Evolutionary conservation across 2,888 invertebrate genomes (phyloP), one percentile per base, ranked within the genome.

Genomic region (Scelioninae gen. 1): DNA sequence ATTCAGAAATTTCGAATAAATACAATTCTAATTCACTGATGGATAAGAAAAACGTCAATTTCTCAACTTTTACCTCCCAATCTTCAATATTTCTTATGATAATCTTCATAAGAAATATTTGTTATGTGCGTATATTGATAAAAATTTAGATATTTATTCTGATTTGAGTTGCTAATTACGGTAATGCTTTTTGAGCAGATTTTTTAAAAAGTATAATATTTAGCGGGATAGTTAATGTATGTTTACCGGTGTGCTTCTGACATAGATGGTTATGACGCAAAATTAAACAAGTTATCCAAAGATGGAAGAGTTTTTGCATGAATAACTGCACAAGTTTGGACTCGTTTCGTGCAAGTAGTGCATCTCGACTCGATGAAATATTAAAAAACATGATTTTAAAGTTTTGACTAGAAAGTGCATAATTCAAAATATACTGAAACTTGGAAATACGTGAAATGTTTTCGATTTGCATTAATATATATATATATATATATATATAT

Each of bases 271-370:
- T 75, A 75, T 66, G 58, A 75, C 65, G 75, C 32, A 58, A 58
- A 65, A 66, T 75, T 56, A 75, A 75, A 66, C 58, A 66, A 75
- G 65, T 75, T 75, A 49, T 29, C 66, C 47, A 23, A 65, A 75
- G 66, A 75, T 58, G 75, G 75, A 75, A 75, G 66, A 75, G 65
- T 75, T 75, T 75, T 66, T 66, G 75, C 75, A 65, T 66, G 75
- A 66, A 55, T 65, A 66, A 75, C 75, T 58, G 66, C 75, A 6
- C 66, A 75, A 75, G 75, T 75, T 75, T 55, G 55, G 47, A 43
- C 55, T 66, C 43, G 63, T 31, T 34, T 47, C 63, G 32, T 47
- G 43, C 49, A 69, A 69, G 69, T 55, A 68, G 55, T 69, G 34
- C 47, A 40, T 55, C 66, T 63, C 31, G 29, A 40, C 49, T 58